Evolutionary conservation across 2,888 invertebrate species (phyloP).

Genomic region (Choristoneura rosaceana): DNA sequence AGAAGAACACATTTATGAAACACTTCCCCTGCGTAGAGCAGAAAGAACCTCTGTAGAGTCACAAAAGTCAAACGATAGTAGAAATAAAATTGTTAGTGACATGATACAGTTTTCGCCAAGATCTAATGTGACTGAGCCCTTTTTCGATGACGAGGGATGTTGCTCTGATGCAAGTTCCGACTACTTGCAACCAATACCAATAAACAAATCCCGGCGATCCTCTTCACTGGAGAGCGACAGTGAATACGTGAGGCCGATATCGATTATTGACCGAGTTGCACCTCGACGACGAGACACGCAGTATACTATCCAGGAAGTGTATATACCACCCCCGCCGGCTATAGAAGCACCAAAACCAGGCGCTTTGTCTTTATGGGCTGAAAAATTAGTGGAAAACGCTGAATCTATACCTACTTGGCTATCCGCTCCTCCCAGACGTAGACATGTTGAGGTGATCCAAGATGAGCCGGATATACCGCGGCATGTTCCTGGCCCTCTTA

Average conservation of each 20-base stretch:
- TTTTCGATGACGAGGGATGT: constrained; percentile 61
- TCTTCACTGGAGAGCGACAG: constrained; percentile 67
- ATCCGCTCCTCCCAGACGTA: constrained; percentile 77
- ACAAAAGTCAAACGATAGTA: constrained; percentile 49
- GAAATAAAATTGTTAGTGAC: constrained; percentile 61
- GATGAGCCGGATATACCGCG: constrained; percentile 75
- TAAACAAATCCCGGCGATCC: constrained; percentile 47
- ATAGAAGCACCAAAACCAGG: constrained; percentile 75
- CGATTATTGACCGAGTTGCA: constrained; percentile 73
- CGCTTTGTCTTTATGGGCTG: constrained; percentile 77
- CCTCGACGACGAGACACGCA: constrained; percentile 64
- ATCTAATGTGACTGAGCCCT: constrained; percentile 53
- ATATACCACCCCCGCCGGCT: constrained; percentile 80
- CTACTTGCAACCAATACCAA: constrained; percentile 60
- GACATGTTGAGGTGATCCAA: constrained; percentile 65
- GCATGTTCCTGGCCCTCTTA: constrained; percentile 77
- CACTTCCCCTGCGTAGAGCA: constrained; percentile 49
- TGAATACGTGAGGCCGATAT: constrained; percentile 71
- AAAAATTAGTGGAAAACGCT: constrained; percentile 83
- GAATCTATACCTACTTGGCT: constrained; percentile 83
- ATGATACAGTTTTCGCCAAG: constrained; percentile 75
- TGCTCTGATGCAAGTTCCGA: constrained; percentile 70
- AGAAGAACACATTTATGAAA: constrained; percentile 61
- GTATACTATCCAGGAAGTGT: constrained; percentile 72
- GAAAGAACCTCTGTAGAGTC: constrained; percentile 54